Evolutionary conservation across 2,113 vertebrate species (phyloP), one percentile per base, ranked within the genome.

Genomic region (Tursiops truncatus): DNA sequence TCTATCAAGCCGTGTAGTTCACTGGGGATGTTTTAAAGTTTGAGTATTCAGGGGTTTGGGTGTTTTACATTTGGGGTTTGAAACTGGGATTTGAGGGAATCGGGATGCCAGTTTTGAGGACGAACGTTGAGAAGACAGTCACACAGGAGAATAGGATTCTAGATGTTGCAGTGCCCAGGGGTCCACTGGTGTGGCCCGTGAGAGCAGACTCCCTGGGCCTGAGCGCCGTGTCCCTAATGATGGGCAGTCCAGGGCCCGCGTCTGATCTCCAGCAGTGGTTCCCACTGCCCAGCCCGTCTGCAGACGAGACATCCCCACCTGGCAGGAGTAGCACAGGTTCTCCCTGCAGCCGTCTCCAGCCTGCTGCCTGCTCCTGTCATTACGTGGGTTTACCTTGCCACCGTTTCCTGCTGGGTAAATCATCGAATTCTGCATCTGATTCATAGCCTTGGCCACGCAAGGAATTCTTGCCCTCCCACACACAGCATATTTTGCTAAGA

Each of bases 401-500:
- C 25, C 33, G 86, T 93, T 62, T 97, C 97, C 98, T 95, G 97
- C 98, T 90, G 97, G 84, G 96, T 96, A 94, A 97, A 85, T 89
- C 97, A 65, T 90, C 41, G 92, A 94, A 97, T 97, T 97, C 97
- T 96, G 96, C 58, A 4, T 96, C 92, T 98, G 98, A 98, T 80
- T 98, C 98, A 98, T 80, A 91, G 90, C 71, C 98, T 93, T 97
- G 98, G 97, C 97, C 98, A 94, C 96, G 70, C 81, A 58, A 79
- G 91, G 97, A 85, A 92, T 94, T 94, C 98, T 96, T 92, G 95
- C 95, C 96, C 96, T 98, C 95, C 97, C 98, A 82, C 97, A 38
- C 14, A 0, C 95, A 95, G 79, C 17, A 3, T 60, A 62, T 89
- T 91, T 95, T 95, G 93, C 97, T 94, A 87, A 56, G 97, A 93